Evolutionary conservation across 2,797 vertebrate species (phyloP).

Genomic region (Parotocinclus haroldoi): DNA sequence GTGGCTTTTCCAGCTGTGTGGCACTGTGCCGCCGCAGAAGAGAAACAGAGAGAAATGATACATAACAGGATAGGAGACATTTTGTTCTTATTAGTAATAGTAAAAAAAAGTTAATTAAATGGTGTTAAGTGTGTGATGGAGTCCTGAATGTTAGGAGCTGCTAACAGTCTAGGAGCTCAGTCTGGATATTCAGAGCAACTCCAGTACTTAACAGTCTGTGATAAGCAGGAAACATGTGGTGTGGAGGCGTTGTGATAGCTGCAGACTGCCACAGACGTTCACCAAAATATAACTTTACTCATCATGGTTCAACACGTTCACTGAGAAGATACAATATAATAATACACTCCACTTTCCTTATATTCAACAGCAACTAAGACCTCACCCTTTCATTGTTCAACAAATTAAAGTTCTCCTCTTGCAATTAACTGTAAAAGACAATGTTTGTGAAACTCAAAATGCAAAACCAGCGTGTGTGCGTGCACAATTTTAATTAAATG

Average conservation of each 20-base stretch:
- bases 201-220: conserved; percentile 20
- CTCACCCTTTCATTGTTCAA: conserved; percentile 6
- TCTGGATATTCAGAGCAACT: too few relatives aligned
- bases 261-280: conserved; percentile 24
- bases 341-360: conserved; percentile 11
- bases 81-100: too few relatives aligned
- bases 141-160: neutral
- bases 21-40: too few relatives aligned
- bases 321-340: conserved; percentile 29
- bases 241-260: conserved; percentile 42
- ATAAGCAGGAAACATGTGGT: conserved; percentile 44
- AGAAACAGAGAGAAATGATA: too few relatives aligned
- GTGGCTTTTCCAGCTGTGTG: too few relatives aligned
- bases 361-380: neutral
- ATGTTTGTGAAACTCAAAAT: neutral
- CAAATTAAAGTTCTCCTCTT: conserved; percentile 5
- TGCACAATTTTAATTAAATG: too few relatives aligned
- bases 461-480: neutral
- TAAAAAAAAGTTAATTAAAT: neutral
- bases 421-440: conserved; percentile 1
- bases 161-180: neutral
- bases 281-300: conserved; percentile 36
- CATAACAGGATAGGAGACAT: too few relatives aligned
- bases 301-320: conserved; percentile 11
- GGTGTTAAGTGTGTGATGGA: too few relatives aligned